Evolutionary conservation across 2,797 vertebrate genomes (phyloP), one percentile per base, ranked within the genome.

Genomic region (Meriones psammophilus): DNA sequence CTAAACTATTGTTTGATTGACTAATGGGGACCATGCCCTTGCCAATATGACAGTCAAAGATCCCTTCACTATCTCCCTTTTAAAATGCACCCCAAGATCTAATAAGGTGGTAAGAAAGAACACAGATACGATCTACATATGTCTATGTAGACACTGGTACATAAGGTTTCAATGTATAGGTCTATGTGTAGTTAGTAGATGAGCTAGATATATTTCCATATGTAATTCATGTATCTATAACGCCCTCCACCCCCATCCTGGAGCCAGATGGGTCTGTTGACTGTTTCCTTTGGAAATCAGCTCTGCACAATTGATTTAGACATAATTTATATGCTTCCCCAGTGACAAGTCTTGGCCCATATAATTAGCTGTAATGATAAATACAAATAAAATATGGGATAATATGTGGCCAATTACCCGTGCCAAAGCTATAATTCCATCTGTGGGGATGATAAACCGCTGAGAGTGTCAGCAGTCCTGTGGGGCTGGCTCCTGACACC

Each of bases 341-440:
- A 96, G 69, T 94, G 94, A 89, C 85, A 89, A 94, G 56, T 80
- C 69, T 94, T 94, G 88, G 66, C 76, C 33, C 88, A n/a, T 87
- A 86, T 92, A 97, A 97, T 96, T 97, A 96, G 78, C 96, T 94
- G 68, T 50, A 87, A 90, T 88, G 94, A 92, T 94, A 97, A 97
- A 95, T 95, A 97, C 97, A 98, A 96, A 92, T 96, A 97, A 94
- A 92, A 96, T 78, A 94, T 94, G 91, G 89, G 94, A 89, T 92
- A 86, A n/a, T 83, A 22, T 54, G 18, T 81, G 88, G 85, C 84
- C 85, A 94, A 93, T 97, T 89, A 92, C 78, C 66, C 68, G 50
- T 66, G 84, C 89, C 85, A 86, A 97, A 97, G 90, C 89, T 94
- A 71, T 80, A 79, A 91, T 88, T 97, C 96, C 69, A 89, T 93